Evolutionary conservation across 2,113 vertebrate genomes (phyloP).

Genomic region (Oxyura jamaicensis): DNA sequence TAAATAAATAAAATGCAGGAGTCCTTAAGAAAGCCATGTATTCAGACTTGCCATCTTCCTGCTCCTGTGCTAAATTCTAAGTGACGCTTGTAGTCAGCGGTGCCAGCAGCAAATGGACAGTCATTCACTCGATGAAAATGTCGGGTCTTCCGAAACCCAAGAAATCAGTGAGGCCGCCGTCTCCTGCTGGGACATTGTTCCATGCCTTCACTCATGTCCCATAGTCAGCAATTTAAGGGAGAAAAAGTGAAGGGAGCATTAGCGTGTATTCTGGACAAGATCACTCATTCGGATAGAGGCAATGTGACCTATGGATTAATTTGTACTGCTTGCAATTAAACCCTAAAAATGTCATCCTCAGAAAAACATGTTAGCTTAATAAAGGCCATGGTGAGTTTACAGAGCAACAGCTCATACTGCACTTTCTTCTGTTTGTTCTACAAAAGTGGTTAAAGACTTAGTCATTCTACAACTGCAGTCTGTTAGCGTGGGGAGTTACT

Average conservation of each 20-base stretch:
- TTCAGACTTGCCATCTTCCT: neutral
- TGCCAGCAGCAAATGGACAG: neutral
- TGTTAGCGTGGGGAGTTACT: neutral
- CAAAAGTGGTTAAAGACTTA: neutral
- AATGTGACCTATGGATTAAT: neutral
- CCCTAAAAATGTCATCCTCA: neutral
- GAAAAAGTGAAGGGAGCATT: neutral
- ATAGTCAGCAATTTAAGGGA: neutral
- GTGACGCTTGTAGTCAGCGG: neutral
- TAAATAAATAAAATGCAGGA: neutral
- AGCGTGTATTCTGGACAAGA: neutral
- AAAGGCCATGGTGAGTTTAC: neutral
- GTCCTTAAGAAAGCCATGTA: neutral
- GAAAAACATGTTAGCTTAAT: neutral
- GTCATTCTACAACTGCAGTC: neutral
- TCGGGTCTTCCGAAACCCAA: neutral
- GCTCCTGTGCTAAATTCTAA: neutral
- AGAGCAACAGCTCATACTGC: neutral
- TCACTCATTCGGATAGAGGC: neutral
- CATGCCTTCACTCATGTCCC: neutral
- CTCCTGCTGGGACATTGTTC: conserved; percentile 30
- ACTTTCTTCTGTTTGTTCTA: neutral
- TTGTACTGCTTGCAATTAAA: neutral
- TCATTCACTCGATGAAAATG: neutral
- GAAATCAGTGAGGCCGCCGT: neutral